Percentiles rank a stretch among this genome's conserved stretches.
phyloP scores from a whole-genome alignment of 1,140 invertebrate genomes.

The Brachionus rubens region DNA sequence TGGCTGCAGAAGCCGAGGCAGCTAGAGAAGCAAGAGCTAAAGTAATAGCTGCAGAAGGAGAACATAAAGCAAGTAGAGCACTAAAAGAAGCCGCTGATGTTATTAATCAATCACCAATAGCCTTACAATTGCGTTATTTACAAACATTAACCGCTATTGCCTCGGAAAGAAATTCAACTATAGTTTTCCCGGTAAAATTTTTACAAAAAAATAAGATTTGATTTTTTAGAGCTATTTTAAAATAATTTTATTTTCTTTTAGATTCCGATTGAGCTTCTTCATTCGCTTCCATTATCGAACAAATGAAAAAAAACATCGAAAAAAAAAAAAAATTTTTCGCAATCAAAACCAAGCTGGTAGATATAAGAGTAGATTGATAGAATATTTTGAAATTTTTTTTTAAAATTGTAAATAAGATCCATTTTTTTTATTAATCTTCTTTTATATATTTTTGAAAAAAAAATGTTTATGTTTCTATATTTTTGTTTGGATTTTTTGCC shows the following conservation, averaged over 20 bases:
- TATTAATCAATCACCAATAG: constrained; percentile 65
- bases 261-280: constrained; percentile 42
- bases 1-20: constrained; percentile 58
- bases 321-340: too few relatives aligned
- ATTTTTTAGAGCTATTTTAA: too few relatives aligned
- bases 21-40: constrained; percentile 56
- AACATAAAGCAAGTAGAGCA: constrained; percentile 43
- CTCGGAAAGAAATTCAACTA: constrained; percentile 95
- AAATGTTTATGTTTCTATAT: too few relatives aligned
- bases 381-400: too few relatives aligned
- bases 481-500: too few relatives aligned
- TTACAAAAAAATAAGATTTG: neutral
- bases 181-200: constrained; percentile 78
- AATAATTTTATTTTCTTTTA: neutral
- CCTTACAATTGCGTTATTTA: constrained; percentile 72
- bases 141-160: constrained; percentile 90
- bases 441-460: too few relatives aligned
- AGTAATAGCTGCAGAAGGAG: constrained; percentile 49
- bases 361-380: too few relatives aligned
- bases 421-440: too few relatives aligned
- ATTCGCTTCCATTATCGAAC: constrained; percentile 36
- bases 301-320: neutral
- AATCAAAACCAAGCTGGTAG: too few relatives aligned
- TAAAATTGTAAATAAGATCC: too few relatives aligned
- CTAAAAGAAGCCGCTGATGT: constrained; percentile 46